phyloP scores from a whole-genome alignment of 1,140 invertebrate species.

The Halesus radiatus region DNA sequence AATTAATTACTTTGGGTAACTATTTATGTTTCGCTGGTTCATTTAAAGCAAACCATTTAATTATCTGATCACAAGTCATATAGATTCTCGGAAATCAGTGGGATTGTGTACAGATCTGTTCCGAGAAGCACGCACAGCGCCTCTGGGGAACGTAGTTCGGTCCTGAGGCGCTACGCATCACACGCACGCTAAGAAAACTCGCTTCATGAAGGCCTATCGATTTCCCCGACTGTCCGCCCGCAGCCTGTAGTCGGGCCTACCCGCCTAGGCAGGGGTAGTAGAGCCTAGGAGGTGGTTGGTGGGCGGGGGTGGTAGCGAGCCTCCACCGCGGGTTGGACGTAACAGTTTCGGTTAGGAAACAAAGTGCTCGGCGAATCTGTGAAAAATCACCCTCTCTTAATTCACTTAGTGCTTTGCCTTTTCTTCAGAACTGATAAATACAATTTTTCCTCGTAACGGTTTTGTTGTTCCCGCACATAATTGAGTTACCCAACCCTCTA shows the following conservation, averaged over 20 bases:
- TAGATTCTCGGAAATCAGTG: no score
- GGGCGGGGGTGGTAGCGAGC: no score
- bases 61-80: no score
- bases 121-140: no score
- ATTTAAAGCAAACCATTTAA: no score
- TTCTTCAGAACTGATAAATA: constrained; percentile 14
- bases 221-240: constrained; percentile 9
- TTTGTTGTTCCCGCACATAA: constrained; percentile 12
- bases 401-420: constrained; percentile 22
- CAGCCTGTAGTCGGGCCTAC: not conserved
- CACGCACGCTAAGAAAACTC: constrained; percentile 38
- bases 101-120: not conserved
- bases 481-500: not conserved
- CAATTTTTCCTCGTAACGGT: not conserved
- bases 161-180: not conserved
- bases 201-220: constrained; percentile 32
- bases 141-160: no score
- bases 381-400: constrained; percentile 34
- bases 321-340: not conserved
- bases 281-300: no score
- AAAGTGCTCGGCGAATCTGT: constrained; percentile 36
- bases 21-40: no score
- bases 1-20: no score
- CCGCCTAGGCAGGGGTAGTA: no score
- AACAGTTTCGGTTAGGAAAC: constrained; percentile 29